phyloP scores from a whole-genome alignment of 2,113 vertebrate species.

The Cranoglanis bouderius region DNA sequence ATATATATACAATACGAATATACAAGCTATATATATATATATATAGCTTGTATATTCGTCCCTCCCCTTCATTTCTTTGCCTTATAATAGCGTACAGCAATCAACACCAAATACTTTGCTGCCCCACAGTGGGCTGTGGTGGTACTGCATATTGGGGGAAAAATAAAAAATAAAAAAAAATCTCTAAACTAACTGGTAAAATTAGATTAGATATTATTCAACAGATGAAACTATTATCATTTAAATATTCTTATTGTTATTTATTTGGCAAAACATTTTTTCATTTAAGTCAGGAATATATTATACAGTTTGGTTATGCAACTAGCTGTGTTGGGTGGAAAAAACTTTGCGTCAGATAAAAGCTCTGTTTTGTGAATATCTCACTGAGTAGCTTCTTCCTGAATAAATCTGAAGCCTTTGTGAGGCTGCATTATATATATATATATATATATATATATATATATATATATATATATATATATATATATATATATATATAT shows the following conservation, averaged over 20 bases:
- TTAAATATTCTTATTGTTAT: not conserved
- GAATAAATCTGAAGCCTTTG: not conserved
- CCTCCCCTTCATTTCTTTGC: not conserved
- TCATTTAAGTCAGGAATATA: not conserved
- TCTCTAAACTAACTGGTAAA: not conserved
- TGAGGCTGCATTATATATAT: not conserved
- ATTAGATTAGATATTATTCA: not conserved
- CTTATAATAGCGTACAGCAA: not conserved
- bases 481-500: too few relatives aligned
- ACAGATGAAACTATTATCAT: not conserved
- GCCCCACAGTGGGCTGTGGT: not conserved
- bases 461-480: too few relatives aligned
- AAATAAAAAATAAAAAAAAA: not conserved
- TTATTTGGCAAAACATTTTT: not conserved
- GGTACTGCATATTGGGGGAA: not conserved
- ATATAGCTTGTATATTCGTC: too few relatives aligned
- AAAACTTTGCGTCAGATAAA: not conserved
- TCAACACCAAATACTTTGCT: not conserved
- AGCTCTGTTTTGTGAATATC: not conserved
- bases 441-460: too few relatives aligned
- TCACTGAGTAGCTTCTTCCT: not conserved
- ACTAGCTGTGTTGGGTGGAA: not conserved
- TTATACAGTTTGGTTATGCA: not conserved
- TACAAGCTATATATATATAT: too few relatives aligned
- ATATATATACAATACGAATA: too few relatives aligned